Base-by-base conservation (phyloP, 2,888 invertebrate species). In the Stenchaetothrips biformis region DNA sequence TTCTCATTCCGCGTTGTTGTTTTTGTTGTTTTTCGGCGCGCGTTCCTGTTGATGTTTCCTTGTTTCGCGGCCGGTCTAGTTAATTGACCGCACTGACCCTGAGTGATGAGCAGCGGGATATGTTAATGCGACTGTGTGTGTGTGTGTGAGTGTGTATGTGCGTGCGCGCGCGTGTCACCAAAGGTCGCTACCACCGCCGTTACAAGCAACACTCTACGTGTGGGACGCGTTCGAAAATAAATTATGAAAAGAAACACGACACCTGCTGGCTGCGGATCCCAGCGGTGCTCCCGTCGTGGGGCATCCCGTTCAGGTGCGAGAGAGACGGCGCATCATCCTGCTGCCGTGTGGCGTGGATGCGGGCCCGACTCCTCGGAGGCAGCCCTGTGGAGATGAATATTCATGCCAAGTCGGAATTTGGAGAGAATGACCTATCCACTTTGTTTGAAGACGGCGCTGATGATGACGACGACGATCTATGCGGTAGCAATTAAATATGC, bases 401-500 rank as follows among this genome's bases (percentile, higher is more conserved):
- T 74, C 67, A 74, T 74, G 67, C 25, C 21, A 37, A 37, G 37
- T 37, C 37, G 37, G 37, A 37, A 37, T 37, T 74, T 67, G 9
- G 67, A 59, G 67, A 59, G 59, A 13, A 16, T 59, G 59, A 59
- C 59, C 59, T 67, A 9, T 21, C 67, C 21, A 67, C 67, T 74
- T 74, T 74, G 67, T 74, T 74, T 74, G 59, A 59, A 59, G 59
- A 59, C 18, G 59, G 18, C 13, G 59, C 7, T 18, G 16, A 59
- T 59, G 59, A 59, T 18, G 59, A 59, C 59, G 16, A 59, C 21
- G 25, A 7, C 11, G 21, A 7, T 21, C 67, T 25, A 25, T 25
- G 25, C 25, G 25, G 67, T 59, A 59, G 59, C 59, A 74, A 74
- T 74, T 74, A 74, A 74, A 74, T 21, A 74, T 74, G 67, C 25